phyloP scores from a whole-genome alignment of 2,797 vertebrate species.

The Sarcophilus harrisii region DNA sequence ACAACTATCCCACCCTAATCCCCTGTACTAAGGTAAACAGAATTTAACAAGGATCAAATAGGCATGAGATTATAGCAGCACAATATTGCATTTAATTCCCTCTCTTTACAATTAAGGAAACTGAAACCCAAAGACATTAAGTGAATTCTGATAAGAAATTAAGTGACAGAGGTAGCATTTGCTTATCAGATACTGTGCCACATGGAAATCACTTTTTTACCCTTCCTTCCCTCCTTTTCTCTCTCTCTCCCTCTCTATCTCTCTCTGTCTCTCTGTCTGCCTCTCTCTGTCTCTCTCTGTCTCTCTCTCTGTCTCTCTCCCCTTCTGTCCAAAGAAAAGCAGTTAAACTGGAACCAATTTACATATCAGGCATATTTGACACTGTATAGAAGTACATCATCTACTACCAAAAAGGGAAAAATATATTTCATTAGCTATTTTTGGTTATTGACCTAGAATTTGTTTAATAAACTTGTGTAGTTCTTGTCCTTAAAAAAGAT shows the following conservation, averaged over 20 bases:
- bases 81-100: neutral
- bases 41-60: neutral
- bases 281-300: too few relatives aligned
- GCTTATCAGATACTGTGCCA: neutral
- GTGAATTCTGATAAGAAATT: neutral
- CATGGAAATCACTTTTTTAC: neutral
- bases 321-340: neutral
- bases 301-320: neutral
- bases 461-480: neutral
- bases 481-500: neutral
- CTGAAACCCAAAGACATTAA: neutral
- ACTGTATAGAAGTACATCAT: neutral
- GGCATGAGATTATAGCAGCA: neutral
- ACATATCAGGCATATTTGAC: neutral
- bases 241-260: too few relatives aligned
- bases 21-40: neutral
- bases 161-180: neutral
- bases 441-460: neutral
- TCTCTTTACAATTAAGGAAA: neutral
- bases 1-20: neutral
- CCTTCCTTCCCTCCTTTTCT: too few relatives aligned
- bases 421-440: neutral
- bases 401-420: neutral
- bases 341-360: neutral
- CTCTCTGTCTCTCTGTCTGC: rapidly evolving